Evolutionary conservation across 2,888 invertebrate species (phyloP).

Genomic region (Pseudolycoriella hygida): DNA sequence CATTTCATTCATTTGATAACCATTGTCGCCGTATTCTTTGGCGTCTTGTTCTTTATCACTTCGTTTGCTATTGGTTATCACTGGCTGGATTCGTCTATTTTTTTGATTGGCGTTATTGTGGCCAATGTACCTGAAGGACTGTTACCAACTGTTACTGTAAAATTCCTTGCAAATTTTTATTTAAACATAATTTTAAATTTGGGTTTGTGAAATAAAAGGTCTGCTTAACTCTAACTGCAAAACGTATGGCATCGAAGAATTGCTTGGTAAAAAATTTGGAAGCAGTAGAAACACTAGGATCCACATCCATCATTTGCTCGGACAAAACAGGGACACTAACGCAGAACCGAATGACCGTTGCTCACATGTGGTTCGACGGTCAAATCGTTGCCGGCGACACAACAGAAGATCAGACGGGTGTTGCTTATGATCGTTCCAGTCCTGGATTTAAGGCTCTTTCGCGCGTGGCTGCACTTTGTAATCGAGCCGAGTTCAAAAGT

Average conservation of each 20-base stretch:
- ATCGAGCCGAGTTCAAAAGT: too few species aligned
- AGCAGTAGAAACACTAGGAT: slow-evolving; percentile 97
- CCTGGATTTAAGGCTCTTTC: slow-evolving; percentile 78
- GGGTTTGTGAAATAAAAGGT: slow-evolving; percentile 98
- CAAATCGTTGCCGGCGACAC: slow-evolving; percentile 98
- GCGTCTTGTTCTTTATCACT: slow-evolving; percentile 94
- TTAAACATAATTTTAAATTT: too few species aligned
- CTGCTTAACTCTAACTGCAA: slow-evolving; percentile 96
- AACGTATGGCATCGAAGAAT: too few species aligned
- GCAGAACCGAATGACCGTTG: slow-evolving; percentile 99
- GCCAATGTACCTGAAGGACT: slow-evolving; percentile 99
- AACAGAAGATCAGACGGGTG: slow-evolving; percentile 93
- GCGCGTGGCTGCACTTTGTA: slow-evolving; percentile 89
- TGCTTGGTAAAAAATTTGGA: too few species aligned
- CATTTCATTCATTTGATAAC: slow-evolving; percentile 99
- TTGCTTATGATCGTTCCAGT: slow-evolving; percentile 75
- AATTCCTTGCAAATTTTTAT: slow-evolving; percentile 97
- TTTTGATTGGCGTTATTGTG: slow-evolving; percentile 98
- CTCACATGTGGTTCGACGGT: slow-evolving; percentile 99
- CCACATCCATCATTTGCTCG: slow-evolving; percentile 98
- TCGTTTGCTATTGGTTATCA: slow-evolving; percentile 96
- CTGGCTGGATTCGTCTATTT: slow-evolving; percentile 98
- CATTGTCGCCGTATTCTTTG: slow-evolving; percentile 85
- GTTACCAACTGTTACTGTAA: slow-evolving; percentile 95
- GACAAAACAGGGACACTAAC: too few species aligned